Base-by-base conservation (phyloP, 2,888 invertebrate genomes). In the Sylvicola cinctus region DNA sequence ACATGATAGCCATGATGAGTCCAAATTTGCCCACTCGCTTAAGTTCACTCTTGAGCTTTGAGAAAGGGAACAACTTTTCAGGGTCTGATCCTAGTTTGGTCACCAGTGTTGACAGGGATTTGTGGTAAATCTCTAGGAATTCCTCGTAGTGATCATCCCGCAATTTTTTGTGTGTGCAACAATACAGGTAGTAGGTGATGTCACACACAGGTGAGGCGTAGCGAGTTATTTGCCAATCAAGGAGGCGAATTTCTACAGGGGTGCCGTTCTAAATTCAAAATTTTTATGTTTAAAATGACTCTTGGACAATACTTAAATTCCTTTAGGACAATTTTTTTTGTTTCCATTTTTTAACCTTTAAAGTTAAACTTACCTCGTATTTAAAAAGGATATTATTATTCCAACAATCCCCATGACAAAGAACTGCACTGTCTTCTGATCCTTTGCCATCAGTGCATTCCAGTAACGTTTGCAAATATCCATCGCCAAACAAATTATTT, bases 371-470 rank as follows among this genome's bases (percentile, higher is more conserved):
- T 40, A 42, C 42, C 32, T 42, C 31, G 16, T 39, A 30, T 38
- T 46, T 45, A 35, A 49, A 55, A 26, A 55, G 38, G 16, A 55
- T 45, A 32, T 55, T 55, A 34, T 55, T 55, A 39, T 47, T 55
- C 55, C 55, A 55, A 38, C 53, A 51, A 39, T 55, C 55, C 8
- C 54, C 54, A 35, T 55, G 55, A 31, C 49, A 50, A 7, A 55
- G 38, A n/a, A 52, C 49, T 2, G 54, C 45, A 42, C 46, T 52
- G 1, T 53, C 53, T 26, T 54, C 55, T n/a, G 49, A 47, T 14
- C 41, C 41, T 3, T 33, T 26, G 1, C 47, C 44, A 33, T 41
- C 39, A 14, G 49, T 37, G 14, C 45, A 28, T 4, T 42, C 36
- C 10, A 43, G 29, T 15, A 51, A 37, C 16, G 46, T 31, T 12